Conservation (phyloP, 2,888 invertebrate species). For the Sinopyrophorus schimmeli region DNA sequence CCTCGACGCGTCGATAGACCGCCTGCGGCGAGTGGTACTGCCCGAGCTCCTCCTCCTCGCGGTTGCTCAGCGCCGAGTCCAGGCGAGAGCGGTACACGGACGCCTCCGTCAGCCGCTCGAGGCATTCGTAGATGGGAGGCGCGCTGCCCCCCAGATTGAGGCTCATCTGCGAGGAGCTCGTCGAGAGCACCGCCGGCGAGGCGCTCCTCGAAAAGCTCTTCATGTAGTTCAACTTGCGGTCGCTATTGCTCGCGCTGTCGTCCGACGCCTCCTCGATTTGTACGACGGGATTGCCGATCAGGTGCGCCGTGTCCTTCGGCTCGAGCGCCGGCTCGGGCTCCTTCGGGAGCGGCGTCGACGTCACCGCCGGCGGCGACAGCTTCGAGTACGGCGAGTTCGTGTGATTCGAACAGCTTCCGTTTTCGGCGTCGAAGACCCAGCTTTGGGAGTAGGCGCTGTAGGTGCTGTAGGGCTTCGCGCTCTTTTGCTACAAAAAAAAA, state of each 20-base stretch:
- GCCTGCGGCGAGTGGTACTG: conserved; percentile 49
- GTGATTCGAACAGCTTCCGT: conserved; percentile 44
- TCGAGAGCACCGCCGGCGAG: conserved; percentile 56
- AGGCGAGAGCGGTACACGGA: conserved; percentile 54
- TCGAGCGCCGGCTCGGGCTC: conserved; percentile 12
- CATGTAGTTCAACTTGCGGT: conserved; percentile 57
- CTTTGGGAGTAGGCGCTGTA: conserved; percentile 58
- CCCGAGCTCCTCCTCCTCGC: conserved; percentile 39
- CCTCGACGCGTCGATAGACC: conserved; percentile 44
- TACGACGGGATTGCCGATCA: conserved; percentile 55
- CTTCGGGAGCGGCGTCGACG: too few species aligned
- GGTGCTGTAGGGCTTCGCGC: conserved; percentile 49
- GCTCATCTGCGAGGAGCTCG: conserved; percentile 57
- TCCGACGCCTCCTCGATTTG: conserved; percentile 56
- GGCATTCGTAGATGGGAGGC: conserved; percentile 55
- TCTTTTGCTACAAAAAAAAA: conserved; percentile 54
- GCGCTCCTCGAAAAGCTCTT: conserved; percentile 58
- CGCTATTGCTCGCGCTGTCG: conserved; percentile 46
- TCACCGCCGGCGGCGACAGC: too few species aligned
- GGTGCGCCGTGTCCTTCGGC: conserved; percentile 23
- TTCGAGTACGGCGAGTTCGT: conserved; percentile 46
- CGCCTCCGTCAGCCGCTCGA: conserved; percentile 56
- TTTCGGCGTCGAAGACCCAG: conserved; percentile 58
- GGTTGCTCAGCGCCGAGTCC: conserved; percentile 50
- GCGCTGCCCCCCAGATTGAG: conserved; percentile 40